phyloP scores from a whole-genome alignment of 2,888 invertebrate species.

The Volucella bombylans region DNA sequence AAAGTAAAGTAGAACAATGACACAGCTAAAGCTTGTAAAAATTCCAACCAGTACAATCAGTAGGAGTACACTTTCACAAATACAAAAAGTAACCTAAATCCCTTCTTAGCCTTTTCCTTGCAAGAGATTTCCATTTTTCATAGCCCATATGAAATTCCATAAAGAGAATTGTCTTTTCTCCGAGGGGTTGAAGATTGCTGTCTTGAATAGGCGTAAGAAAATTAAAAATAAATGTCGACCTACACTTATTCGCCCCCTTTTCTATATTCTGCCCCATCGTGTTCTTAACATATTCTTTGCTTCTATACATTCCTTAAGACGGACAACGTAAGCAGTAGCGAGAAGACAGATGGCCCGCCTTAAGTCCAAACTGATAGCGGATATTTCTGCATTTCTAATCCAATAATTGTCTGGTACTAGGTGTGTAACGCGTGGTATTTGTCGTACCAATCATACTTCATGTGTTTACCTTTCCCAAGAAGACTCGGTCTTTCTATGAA shows the following conservation, averaged over 20 bases:
- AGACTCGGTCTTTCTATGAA: slow-evolving; percentile 5
- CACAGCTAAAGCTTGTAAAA: slow-evolving; percentile 27
- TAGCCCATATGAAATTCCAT: slow-evolving; percentile 40
- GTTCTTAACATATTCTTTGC: slow-evolving; percentile 50
- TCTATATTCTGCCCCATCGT: background rate
- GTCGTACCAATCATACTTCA: slow-evolving; percentile 28
- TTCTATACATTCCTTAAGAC: slow-evolving; percentile 56
- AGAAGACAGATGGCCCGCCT: slow-evolving; percentile 69
- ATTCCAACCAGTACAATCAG: slow-evolving; percentile 62
- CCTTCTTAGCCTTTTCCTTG: slow-evolving; percentile 75
- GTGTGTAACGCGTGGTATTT: too few relatives aligned
- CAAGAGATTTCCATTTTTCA: slow-evolving; percentile 73
- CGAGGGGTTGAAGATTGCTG: slow-evolving; percentile 31
- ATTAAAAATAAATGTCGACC: slow-evolving; percentile 48
- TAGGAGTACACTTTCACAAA: slow-evolving; percentile 18
- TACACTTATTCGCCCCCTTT: slow-evolving; percentile 6
- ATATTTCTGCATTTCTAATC: slow-evolving; percentile 76
- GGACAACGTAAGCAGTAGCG: slow-evolving; percentile 30
- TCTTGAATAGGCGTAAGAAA: slow-evolving; percentile 60
- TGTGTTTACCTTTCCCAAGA: slow-evolving; percentile 11
- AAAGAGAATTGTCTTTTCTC: slow-evolving; percentile 12
- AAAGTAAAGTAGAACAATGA: slow-evolving; percentile 30
- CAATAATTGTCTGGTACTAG: slow-evolving; percentile 70
- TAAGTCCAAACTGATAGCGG: slow-evolving; percentile 72
- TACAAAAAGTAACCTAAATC: slow-evolving; percentile 64